A percentile compares a stretch with the other conserved stretches of the same genome.
These are phyloP conservation scores for Gonocerus acuteangulatus DNA, from an alignment of 2,888 invertebrate species.

Conservation along the genomic window DNA sequence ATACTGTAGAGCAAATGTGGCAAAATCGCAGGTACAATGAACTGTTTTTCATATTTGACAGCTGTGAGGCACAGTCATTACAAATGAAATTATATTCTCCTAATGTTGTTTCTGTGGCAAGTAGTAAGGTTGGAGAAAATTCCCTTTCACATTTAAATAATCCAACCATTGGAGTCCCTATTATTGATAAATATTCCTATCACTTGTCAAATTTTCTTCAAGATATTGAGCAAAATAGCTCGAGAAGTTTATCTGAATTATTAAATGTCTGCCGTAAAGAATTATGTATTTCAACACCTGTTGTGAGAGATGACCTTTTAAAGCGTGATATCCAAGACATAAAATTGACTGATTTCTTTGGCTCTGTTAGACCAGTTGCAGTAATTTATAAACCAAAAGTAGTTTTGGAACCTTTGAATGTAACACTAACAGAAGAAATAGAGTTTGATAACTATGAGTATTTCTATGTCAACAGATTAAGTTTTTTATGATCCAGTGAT, in stretches of 20 bases:
- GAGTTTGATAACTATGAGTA: background rate
- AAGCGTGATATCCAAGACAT: slow-evolving; percentile 75
- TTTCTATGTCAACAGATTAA: background rate
- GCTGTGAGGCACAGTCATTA: slow-evolving; percentile 98
- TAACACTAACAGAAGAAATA: background rate
- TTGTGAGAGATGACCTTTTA: slow-evolving; percentile 83
- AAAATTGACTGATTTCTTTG: slow-evolving; percentile 96
- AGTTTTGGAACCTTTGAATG: background rate
- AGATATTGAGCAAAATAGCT: slow-evolving; percentile 78
- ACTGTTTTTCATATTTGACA: slow-evolving; percentile 96
- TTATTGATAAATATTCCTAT: slow-evolving; percentile 97
- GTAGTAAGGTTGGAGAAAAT: slow-evolving; percentile 96
- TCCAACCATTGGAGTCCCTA: slow-evolving; percentile 96
- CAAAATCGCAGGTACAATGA: slow-evolving; percentile 97
- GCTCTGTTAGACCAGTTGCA: slow-evolving; percentile 81
- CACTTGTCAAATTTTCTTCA: slow-evolving; percentile 94
- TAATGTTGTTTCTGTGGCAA: slow-evolving; percentile 93
- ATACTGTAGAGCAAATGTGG: slow-evolving; percentile 99
- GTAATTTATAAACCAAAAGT: slow-evolving; percentile 46
- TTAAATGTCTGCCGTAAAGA: slow-evolving; percentile 88
- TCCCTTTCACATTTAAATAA: slow-evolving; percentile 98
- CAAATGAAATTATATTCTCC: slow-evolving; percentile 97
- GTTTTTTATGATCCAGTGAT: too few relatives aligned
- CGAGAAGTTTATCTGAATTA: slow-evolving; percentile 89
- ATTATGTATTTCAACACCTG: slow-evolving; percentile 92